Conservation (phyloP, 2,797 vertebrate species). For the Hafferia zeledoni region DNA sequence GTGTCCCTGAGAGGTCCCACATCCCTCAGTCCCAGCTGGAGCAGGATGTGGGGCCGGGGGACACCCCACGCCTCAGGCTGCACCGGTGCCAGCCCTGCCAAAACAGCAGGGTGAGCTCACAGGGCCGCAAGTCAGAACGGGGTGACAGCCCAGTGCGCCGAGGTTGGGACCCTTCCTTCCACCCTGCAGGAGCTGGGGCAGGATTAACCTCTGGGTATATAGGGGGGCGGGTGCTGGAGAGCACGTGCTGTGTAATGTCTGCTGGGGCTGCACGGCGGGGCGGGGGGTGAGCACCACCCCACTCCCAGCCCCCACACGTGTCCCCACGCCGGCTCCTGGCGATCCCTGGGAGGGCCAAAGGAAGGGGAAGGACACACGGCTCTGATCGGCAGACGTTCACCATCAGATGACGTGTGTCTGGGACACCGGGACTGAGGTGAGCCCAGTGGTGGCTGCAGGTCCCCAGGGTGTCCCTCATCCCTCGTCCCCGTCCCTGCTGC, state of each 20-base stretch:
- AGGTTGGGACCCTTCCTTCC: neutral
- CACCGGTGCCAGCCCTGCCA: neutral
- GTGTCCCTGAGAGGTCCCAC: neutral
- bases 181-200: neutral
- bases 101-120: fast-evolving
- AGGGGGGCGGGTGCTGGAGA: fast-evolving
- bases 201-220: neutral
- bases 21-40: fast-evolving
- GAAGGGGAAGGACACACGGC: neutral
- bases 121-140: neutral
- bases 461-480: neutral
- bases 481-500: neutral
- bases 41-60: neutral
- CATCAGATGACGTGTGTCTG: fast-evolving
- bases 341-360: fast-evolving
- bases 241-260: fast-evolving
- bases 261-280: neutral
- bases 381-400: neutral
- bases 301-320: fast-evolving
- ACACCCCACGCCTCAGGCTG: neutral
- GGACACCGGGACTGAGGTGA: fast-evolving
- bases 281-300: neutral
- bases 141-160: fast-evolving
- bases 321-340: neutral
- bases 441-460: neutral